A percentile compares a stretch with the other conserved stretches of the same genome.
Evolutionary conservation across 1,140 invertebrate genomes (phyloP).

Genomic region (Cardiocondyla obscurior): DNA sequence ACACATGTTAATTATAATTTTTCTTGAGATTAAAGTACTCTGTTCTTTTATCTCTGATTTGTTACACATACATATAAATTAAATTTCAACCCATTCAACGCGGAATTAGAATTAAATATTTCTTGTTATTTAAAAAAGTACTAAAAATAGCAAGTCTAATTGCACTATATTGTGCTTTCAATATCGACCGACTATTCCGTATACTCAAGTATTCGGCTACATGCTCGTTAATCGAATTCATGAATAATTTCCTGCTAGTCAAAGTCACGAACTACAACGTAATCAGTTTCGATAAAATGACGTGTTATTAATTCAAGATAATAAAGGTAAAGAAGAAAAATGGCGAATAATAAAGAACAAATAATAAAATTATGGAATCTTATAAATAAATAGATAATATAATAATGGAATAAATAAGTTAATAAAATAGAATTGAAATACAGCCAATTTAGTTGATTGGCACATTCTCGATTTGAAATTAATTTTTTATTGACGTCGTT

Average conservation of each 20-base stretch:
- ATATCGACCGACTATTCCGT: conserved; percentile 27
- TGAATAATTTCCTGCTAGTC: conserved; percentile 44
- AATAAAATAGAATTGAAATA: background rate
- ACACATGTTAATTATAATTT: background rate
- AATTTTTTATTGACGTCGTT: background rate
- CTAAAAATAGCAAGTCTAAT: conserved; percentile 13
- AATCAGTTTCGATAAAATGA: conserved; percentile 21
- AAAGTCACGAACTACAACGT: conserved; percentile 15
- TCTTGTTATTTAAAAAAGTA: conserved; percentile 6
- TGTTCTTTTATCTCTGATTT: background rate
- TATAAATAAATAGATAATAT: too few relatives aligned
- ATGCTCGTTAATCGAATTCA: conserved; percentile 36
- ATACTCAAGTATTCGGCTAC: background rate
- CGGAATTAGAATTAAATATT: background rate
- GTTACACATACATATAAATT: background rate
- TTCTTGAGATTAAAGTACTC: background rate
- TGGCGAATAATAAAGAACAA: background rate
- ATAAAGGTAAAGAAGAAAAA: conserved; percentile 11
- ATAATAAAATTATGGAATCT: too few relatives aligned
- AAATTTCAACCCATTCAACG: conserved; percentile 5
- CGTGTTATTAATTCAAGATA: conserved; percentile 31
- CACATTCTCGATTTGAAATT: background rate
- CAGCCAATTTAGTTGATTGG: background rate
- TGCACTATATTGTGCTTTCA: background rate
- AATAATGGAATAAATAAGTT: too few relatives aligned